These are phyloP conservation scores for Ernsta delagoae DNA, from an alignment of 2,888 invertebrate species.

Conservation along the genomic window DNA sequence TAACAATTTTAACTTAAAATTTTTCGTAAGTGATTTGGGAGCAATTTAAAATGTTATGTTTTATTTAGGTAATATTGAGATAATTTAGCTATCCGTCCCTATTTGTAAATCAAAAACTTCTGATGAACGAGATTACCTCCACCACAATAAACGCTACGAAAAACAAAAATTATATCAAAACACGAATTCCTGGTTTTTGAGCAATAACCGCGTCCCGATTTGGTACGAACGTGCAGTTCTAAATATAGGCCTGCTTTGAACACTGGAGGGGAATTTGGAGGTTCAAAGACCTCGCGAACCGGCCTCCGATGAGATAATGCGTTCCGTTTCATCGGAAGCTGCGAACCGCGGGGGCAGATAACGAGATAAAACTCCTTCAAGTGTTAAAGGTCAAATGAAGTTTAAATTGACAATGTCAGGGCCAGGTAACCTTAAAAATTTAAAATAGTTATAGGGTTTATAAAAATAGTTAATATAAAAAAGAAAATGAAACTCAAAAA, in stretches of 20 bases:
- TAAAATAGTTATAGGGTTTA: too few relatives aligned
- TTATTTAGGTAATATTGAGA: neutral
- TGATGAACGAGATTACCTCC: neutral
- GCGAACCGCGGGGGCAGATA: slow-evolving; percentile 15
- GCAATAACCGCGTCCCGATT: slow-evolving; percentile 53
- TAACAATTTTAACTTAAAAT: too few relatives aligned
- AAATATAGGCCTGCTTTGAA: slow-evolving; percentile 68
- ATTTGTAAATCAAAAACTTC: too few relatives aligned
- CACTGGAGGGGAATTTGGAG: slow-evolving; percentile 75
- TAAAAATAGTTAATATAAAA: too few relatives aligned
- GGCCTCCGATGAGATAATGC: slow-evolving; percentile 47
- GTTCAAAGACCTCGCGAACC: slow-evolving; percentile 81
- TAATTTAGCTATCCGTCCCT: too few relatives aligned
- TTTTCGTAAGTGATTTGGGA: too few relatives aligned
- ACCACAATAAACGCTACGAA: neutral
- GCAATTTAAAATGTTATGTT: too few relatives aligned
- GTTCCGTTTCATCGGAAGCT: slow-evolving; percentile 10
- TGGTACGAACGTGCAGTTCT: slow-evolving; percentile 73
- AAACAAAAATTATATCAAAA: neutral
- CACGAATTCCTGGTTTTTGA: slow-evolving; percentile 53
- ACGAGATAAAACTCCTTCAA: slow-evolving; percentile 21
- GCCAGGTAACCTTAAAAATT: slow-evolving; percentile 43
- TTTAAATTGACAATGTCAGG: slow-evolving; percentile 22
- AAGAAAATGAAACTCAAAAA: too few relatives aligned
- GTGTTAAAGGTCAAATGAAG: slow-evolving; percentile 50